These are phyloP conservation scores for Ceratothoa steindachneri DNA, from an alignment of 2,888 invertebrate species.

Conservation along the genomic window DNA sequence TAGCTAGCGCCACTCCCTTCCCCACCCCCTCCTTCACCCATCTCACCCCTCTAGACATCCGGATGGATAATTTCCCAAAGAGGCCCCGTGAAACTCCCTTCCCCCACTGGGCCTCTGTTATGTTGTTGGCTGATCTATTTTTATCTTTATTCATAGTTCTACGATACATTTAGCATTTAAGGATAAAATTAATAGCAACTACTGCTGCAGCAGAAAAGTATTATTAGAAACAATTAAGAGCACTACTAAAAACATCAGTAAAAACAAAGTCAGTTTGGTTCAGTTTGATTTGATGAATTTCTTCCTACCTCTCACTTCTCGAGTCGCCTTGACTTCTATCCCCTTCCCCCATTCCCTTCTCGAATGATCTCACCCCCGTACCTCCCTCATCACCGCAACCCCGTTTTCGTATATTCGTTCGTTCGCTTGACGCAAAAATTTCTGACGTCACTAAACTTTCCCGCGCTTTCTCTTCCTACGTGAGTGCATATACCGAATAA, in stretches of 20 bases:
- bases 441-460: constrained; percentile 11
- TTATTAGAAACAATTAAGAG: not conserved
- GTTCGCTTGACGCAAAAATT: constrained; percentile 2
- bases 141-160: not conserved
- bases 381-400: not conserved
- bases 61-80: not conserved
- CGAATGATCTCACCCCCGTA: not conserved
- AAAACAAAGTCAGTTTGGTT: no score
- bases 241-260: no score
- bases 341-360: not conserved
- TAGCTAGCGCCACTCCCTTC: not conserved
- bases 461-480: constrained; percentile 10
- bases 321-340: not conserved
- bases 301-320: not conserved
- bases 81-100: not conserved
- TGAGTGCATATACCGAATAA: not conserved
- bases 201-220: not conserved
- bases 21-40: constrained; percentile 1
- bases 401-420: not conserved
- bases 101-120: not conserved
- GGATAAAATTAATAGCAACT: no score
- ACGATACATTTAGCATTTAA: no score
- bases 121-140: not conserved
- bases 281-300: no score
- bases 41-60: constrained; percentile 9